Evolutionary conservation across 2,113 vertebrate genomes (phyloP).

Genomic region (Cryptomyrus ogoouensis): DNA sequence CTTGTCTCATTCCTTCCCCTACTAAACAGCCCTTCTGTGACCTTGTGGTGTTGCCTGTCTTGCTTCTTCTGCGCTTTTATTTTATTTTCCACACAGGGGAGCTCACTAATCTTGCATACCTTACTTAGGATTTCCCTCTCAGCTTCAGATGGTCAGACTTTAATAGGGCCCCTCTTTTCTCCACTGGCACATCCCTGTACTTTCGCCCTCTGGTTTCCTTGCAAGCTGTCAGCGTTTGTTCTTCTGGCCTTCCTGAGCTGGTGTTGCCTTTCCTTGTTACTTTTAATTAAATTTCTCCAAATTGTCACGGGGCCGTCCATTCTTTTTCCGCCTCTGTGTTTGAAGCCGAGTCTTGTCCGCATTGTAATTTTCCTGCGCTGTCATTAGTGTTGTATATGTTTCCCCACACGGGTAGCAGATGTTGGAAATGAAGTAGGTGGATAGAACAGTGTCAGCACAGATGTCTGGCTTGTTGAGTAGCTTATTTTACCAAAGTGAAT

Average conservation of each 20-base stretch:
- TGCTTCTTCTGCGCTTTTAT: neutral
- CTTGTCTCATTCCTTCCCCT: neutral
- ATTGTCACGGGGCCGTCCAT: neutral
- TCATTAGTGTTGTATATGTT: neutral
- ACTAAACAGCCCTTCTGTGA: neutral
- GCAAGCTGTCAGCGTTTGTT: neutral
- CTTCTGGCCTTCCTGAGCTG: neutral
- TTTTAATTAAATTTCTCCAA: neutral
- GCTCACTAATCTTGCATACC: neutral
- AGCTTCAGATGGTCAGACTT: neutral
- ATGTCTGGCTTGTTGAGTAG: neutral
- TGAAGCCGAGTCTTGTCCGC: neutral
- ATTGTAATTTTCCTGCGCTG: neutral
- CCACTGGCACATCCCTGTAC: neutral
- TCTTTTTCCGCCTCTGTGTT: neutral
- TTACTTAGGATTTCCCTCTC: neutral
- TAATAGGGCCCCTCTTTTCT: neutral
- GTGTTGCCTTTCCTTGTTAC: neutral
- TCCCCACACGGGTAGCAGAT: neutral
- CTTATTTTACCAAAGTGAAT: neutral
- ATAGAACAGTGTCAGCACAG: constrained; percentile 1
- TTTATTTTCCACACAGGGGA: neutral
- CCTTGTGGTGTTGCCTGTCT: neutral
- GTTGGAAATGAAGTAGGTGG: neutral
- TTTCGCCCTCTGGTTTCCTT: neutral